phyloP scores from a whole-genome alignment of 2,113 vertebrate genomes.

The Platysternon megacephalum region DNA sequence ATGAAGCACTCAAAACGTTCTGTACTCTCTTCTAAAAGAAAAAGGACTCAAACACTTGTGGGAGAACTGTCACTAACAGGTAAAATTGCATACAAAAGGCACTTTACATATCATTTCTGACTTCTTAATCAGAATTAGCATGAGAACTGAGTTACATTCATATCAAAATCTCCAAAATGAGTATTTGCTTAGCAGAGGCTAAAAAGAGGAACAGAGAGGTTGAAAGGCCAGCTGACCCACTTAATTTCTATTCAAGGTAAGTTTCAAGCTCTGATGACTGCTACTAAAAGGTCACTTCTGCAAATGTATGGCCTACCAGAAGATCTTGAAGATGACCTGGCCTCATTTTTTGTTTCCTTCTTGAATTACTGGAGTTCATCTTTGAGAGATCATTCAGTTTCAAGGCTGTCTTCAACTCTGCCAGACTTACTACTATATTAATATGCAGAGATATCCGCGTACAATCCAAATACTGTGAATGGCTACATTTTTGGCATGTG shows the following conservation, averaged over 20 bases:
- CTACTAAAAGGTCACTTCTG: not conserved
- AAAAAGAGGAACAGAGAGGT: not conserved
- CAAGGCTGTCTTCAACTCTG: not conserved
- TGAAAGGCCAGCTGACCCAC: not conserved
- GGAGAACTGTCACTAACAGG: constrained; percentile 16
- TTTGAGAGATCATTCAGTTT: not conserved
- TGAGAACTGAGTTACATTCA: rapidly evolving
- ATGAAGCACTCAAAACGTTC: not conserved
- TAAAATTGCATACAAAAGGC: constrained; percentile 5
- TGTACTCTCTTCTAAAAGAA: not conserved
- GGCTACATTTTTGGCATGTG: not conserved
- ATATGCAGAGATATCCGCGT: not conserved
- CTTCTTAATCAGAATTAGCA: constrained; percentile 14
- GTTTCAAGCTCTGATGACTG: not conserved
- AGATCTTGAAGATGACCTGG: rapidly evolving
- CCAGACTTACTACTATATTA: not conserved
- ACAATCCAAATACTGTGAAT: not conserved
- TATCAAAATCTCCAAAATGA: not conserved
- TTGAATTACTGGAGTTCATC: not conserved
- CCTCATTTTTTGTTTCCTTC: rapidly evolving
- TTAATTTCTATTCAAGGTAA: not conserved
- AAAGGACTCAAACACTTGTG: not conserved
- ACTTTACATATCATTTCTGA: not conserved
- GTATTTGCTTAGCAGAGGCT: not conserved
- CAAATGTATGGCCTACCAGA: not conserved